These are phyloP conservation scores for Ophioninae sp. DNA, from an alignment of 2,888 invertebrate genomes.

Conservation along the genomic window DNA sequence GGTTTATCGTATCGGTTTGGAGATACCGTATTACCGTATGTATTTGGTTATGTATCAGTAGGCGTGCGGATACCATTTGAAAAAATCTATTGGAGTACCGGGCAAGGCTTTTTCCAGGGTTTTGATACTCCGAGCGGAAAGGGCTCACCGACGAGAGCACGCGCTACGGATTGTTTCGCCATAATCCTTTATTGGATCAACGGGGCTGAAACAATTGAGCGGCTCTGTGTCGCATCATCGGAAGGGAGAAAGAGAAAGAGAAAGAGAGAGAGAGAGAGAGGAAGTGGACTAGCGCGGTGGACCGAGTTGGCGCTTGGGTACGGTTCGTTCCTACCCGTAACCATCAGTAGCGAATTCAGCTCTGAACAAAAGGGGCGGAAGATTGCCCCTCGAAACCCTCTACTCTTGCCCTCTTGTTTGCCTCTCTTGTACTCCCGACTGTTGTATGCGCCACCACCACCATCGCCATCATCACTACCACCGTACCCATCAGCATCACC, in stretches of 20 bases:
- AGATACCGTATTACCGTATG: too few species aligned
- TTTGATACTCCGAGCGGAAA: conserved; percentile 19
- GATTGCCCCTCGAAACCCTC: not conserved
- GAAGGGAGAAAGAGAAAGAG: not conserved
- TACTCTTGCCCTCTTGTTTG: conserved; percentile 6
- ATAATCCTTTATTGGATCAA: conserved; percentile 81
- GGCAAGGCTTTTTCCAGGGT: not conserved
- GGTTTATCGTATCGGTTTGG: too few species aligned
- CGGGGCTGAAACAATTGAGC: conserved; percentile 80
- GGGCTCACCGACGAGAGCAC: conserved; percentile 64
- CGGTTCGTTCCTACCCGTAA: not conserved
- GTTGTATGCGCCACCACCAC: not conserved
- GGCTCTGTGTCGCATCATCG: conserved; percentile 65
- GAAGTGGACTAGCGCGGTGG: not conserved
- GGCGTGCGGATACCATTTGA: conserved; percentile 44
- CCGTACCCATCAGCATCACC: not conserved
- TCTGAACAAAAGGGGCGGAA: conserved; percentile 24
- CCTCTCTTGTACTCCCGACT: not conserved
- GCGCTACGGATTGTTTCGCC: conserved; percentile 79
- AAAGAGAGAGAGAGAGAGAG: conserved; percentile 31
- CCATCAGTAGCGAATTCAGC: not conserved
- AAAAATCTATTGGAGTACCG: conserved; percentile 60
- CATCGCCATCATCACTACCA: not conserved
- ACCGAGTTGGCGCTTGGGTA: conserved; percentile 14
- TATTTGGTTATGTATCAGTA: not conserved